Conservation (phyloP, 2,888 invertebrate species). For the Tenthredo distinguenda region DNA sequence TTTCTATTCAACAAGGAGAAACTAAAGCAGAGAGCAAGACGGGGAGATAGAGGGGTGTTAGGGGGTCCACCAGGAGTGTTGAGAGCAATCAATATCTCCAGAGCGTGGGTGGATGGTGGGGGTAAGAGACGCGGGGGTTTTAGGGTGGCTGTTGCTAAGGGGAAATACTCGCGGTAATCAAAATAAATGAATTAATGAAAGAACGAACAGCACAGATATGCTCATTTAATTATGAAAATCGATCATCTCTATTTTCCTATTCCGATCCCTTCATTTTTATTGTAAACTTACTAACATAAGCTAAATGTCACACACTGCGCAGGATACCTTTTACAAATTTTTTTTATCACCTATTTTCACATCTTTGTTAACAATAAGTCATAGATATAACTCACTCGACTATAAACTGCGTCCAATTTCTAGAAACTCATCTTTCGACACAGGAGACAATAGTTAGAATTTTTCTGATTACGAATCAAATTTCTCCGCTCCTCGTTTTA, state of each 20-base stretch:
- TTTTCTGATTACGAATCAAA: neutral
- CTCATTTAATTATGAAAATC: neutral
- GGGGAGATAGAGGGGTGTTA: neutral
- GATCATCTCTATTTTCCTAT: neutral
- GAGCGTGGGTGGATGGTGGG: slow-evolving; percentile 41
- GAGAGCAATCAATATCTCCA: slow-evolving; percentile 49
- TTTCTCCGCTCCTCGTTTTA: no score
- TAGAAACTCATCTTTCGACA: neutral
- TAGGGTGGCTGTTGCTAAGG: slow-evolving; percentile 50
- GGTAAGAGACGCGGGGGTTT: slow-evolving; percentile 20
- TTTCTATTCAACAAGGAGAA: neutral
- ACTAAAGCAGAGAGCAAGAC: neutral
- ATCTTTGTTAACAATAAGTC: neutral
- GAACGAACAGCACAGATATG: neutral
- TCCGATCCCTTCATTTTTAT: neutral
- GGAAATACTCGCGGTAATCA: slow-evolving; percentile 33
- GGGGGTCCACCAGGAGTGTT: slow-evolving; percentile 26
- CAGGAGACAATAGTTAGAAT: neutral
- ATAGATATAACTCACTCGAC: neutral
- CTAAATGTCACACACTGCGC: neutral
- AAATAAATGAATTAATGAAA: neutral
- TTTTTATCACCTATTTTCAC: neutral
- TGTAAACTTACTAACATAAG: neutral
- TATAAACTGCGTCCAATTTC: neutral
- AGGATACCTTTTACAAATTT: neutral